Conservation (phyloP, 2,888 invertebrate species). For the Hipparchia semele region DNA sequence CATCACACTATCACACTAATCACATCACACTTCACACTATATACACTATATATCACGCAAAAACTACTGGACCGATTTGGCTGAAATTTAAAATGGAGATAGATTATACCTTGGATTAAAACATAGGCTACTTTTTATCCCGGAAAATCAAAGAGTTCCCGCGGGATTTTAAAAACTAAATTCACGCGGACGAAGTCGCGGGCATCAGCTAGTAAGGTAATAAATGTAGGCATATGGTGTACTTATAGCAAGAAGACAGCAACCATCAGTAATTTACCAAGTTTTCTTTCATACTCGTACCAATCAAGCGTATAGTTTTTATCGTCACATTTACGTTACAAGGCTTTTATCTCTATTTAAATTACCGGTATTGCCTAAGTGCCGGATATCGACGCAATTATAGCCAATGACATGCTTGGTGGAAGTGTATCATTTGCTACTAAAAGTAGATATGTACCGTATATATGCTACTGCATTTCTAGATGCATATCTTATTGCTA, state of each 20-base stretch:
- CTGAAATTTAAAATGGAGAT: too few relatives aligned
- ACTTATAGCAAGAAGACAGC: background rate
- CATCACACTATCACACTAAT: too few relatives aligned
- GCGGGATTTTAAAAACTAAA: too few relatives aligned
- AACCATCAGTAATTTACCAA: background rate
- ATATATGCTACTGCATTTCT: background rate
- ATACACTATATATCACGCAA: too few relatives aligned
- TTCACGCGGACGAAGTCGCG: too few relatives aligned
- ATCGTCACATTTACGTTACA: slow-evolving; percentile 43
- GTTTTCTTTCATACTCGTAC: slow-evolving; percentile 26
- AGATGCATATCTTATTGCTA: slow-evolving; percentile 6
- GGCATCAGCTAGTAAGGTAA: too few relatives aligned
- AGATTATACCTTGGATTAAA: too few relatives aligned
- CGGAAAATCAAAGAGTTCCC: too few relatives aligned
- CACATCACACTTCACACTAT: too few relatives aligned
- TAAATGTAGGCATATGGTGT: too few relatives aligned
- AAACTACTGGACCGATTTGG: too few relatives aligned
- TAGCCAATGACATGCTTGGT: slow-evolving; percentile 46
- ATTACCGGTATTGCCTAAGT: slow-evolving; percentile 58
- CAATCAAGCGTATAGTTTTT: slow-evolving; percentile 45
- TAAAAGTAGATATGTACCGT: slow-evolving; percentile 19
- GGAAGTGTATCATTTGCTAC: slow-evolving; percentile 35
- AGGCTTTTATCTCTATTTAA: slow-evolving; percentile 49
- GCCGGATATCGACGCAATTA: slow-evolving; percentile 67
- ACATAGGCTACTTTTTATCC: too few relatives aligned